Conservation (phyloP, 1,140 invertebrate species). For the Lordiphosa collinella region DNA sequence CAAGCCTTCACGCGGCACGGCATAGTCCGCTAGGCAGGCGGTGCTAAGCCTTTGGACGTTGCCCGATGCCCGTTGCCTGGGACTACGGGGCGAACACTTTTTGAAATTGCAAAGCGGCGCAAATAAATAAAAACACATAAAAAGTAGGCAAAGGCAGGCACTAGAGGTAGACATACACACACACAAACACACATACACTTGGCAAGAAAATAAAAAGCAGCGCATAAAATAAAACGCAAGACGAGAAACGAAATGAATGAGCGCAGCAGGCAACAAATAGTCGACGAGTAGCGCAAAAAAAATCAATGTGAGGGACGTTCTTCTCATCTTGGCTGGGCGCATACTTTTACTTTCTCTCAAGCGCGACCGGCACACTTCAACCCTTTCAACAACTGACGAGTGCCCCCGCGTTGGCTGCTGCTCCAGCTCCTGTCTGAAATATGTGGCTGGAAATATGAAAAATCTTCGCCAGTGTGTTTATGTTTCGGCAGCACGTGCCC, state of each 20-base stretch:
- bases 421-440: constrained; percentile 43
- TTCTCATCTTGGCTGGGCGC: constrained; percentile 25
- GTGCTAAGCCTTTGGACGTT: constrained; percentile 28
- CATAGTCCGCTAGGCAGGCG: constrained; percentile 45
- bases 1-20: constrained; percentile 58
- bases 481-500: constrained; percentile 27
- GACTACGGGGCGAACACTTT: constrained; percentile 58
- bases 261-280: constrained; percentile 38
- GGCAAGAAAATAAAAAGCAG: constrained; percentile 52
- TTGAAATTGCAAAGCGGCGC: constrained; percentile 74
- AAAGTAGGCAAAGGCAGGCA: constrained; percentile 64
- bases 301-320: constrained; percentile 56
- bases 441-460: constrained; percentile 69
- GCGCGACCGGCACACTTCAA: constrained; percentile 35
- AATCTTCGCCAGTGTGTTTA: constrained; percentile 49
- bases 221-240: constrained; percentile 64
- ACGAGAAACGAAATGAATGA: constrained; percentile 67
- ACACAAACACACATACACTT: constrained; percentile 10
- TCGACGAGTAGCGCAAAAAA: constrained; percentile 32
- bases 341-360: constrained; percentile 49
- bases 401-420: constrained; percentile 20
- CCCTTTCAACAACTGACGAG: constrained; percentile 57
- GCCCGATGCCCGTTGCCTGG: constrained; percentile 23
- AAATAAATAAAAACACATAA: constrained; percentile 77
- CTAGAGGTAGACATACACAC: constrained; percentile 16